Percentiles rank a stretch among this genome's conserved stretches.
Conservation (phyloP, 2,888 invertebrate species). For the Meloe dianella region DNA sequence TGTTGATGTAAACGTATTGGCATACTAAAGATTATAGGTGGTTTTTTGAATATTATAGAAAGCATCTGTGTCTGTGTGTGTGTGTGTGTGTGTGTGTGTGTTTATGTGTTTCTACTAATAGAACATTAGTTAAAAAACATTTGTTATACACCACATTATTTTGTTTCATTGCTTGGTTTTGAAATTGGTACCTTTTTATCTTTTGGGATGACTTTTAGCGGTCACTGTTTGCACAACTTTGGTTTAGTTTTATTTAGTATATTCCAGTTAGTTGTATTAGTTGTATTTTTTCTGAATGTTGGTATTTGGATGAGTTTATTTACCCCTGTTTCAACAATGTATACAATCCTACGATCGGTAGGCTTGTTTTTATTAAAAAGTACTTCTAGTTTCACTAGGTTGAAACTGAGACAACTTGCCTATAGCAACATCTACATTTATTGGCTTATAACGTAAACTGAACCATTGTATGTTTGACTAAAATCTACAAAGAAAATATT, state of each 20-base stretch:
- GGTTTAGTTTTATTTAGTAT: background rate
- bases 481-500: too few relatives aligned
- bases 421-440: too few relatives aligned
- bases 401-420: too few relatives aligned
- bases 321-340: conserved; percentile 5
- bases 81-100: too few relatives aligned
- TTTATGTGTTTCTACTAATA: conserved; percentile 44
- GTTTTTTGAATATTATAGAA: conserved; percentile 35
- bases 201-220: conserved; percentile 50
- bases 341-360: background rate
- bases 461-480: too few relatives aligned
- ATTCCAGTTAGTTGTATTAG: background rate
- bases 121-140: conserved; percentile 45
- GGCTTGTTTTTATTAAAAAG: background rate
- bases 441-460: too few relatives aligned
- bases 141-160: conserved; percentile 37
- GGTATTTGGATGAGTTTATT: conserved; percentile 3
- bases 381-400: too few relatives aligned
- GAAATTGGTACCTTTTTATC: conserved; percentile 40
- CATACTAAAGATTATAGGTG: conserved; percentile 28
- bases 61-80: conserved; percentile 39
- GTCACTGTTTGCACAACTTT: conserved; percentile 51
- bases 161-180: conserved; percentile 44
- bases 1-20: conserved; percentile 24
- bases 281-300: too few relatives aligned